Conservation (phyloP, 2,888 invertebrate genomes). For the Erebia palarica region DNA sequence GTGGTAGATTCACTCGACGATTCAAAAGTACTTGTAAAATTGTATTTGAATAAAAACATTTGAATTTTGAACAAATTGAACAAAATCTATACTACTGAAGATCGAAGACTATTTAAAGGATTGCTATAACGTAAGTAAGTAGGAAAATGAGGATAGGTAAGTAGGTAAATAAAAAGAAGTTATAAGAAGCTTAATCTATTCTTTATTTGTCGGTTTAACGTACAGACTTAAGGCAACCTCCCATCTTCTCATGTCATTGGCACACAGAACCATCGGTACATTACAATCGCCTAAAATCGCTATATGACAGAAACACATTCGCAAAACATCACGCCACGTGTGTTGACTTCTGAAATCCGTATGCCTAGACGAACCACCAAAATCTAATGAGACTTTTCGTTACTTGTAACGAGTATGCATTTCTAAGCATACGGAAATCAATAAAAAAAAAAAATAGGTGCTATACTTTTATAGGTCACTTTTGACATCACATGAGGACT, state of each 20-base stretch:
- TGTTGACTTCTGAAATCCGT: too few relatives aligned
- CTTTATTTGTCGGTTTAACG: conserved; percentile 82
- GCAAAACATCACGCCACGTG: neutral
- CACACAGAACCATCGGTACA: conserved; percentile 72
- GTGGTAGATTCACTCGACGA: too few relatives aligned
- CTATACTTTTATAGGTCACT: too few relatives aligned
- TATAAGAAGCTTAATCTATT: conserved; percentile 77
- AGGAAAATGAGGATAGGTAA: conserved; percentile 36
- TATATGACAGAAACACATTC: neutral
- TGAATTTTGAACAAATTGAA: too few relatives aligned
- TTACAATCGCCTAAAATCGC: conserved; percentile 46
- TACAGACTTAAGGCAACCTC: conserved; percentile 80
- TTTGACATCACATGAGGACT: too few relatives aligned
- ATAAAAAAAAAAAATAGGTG: too few relatives aligned
- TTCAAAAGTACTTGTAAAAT: too few relatives aligned
- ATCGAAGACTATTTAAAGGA: neutral
- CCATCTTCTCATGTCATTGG: conserved; percentile 70
- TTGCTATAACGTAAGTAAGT: neutral
- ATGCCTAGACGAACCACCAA: too few relatives aligned
- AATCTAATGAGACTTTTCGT: too few relatives aligned
- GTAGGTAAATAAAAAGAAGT: conserved; percentile 52
- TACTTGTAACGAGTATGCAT: too few relatives aligned
- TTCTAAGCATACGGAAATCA: too few relatives aligned
- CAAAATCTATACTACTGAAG: neutral
- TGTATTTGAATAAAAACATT: too few relatives aligned